Conservation (phyloP, 2,797 vertebrate genomes). For the Epinephelus coioides region DNA sequence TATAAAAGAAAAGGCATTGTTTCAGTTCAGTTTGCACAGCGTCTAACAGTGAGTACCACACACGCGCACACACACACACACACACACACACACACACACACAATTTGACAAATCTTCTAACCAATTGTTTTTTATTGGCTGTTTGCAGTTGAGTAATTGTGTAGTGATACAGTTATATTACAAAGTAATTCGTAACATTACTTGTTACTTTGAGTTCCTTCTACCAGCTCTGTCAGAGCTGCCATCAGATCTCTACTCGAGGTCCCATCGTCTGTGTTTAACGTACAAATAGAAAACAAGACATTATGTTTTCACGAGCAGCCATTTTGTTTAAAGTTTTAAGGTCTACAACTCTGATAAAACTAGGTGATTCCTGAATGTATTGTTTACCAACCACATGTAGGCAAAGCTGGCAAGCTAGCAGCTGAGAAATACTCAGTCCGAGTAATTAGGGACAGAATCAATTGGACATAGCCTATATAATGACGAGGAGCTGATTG, state of each 20-base stretch:
- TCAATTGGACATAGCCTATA: no score
- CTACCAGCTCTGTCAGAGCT: background rate
- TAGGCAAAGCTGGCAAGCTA: no score
- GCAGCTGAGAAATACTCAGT: no score
- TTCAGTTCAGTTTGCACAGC: slow-evolving; percentile 17
- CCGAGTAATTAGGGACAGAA: no score
- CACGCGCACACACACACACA: background rate
- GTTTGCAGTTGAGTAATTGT: no score
- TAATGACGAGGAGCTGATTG: no score
- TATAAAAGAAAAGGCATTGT: slow-evolving; percentile 17
- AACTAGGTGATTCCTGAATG: no score
- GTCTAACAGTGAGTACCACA: background rate
- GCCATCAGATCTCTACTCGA: background rate
- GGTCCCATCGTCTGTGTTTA: background rate
- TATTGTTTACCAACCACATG: no score
- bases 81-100: background rate
- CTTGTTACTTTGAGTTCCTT: background rate
- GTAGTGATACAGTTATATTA: no score
- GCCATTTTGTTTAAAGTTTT: background rate
- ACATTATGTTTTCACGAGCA: background rate
- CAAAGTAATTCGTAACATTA: background rate
- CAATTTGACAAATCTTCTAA: background rate
- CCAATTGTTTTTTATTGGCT: no score
- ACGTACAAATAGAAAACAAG: background rate
- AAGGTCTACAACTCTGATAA: background rate